A percentile compares a stretch with the other conserved stretches of the same genome.
phyloP scores from a whole-genome alignment of 2,113 vertebrate genomes.

The Ceratotherium simum region DNA sequence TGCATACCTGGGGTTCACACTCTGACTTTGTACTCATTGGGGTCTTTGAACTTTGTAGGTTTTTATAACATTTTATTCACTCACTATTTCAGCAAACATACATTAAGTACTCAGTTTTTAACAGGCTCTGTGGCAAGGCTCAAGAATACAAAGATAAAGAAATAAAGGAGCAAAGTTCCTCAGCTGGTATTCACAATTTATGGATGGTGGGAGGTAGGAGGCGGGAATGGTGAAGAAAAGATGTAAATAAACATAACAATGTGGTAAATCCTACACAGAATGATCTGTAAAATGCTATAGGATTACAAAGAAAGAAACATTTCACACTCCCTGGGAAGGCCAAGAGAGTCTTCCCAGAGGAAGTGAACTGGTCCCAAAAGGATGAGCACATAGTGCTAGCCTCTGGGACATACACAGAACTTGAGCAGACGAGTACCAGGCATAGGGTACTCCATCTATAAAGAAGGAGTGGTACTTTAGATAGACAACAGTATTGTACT shows the following conservation, averaged over 20 bases:
- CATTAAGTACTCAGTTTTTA: not conserved
- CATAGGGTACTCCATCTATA: not conserved
- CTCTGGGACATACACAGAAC: no score
- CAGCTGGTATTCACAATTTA: not conserved
- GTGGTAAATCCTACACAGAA: not conserved
- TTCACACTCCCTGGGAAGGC: not conserved
- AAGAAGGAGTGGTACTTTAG: not conserved
- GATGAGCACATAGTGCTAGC: no score
- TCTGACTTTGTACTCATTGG: not conserved
- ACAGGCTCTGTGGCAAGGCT: not conserved
- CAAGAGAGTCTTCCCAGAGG: not conserved
- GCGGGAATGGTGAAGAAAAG: not conserved
- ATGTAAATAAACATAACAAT: not conserved
- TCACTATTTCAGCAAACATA: not conserved
- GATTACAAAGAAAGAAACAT: not conserved
- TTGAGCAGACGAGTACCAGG: not conserved
- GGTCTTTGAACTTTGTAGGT: not conserved
- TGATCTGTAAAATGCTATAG: not conserved
- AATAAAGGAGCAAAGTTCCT: slow-evolving; percentile 5
- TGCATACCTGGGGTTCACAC: not conserved
- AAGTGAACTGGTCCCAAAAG: not conserved
- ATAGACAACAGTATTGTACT: not conserved
- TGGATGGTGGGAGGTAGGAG: not conserved
- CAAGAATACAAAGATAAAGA: not conserved
- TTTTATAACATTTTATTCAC: not conserved